Base-by-base conservation (phyloP, 2,888 invertebrate genomes). In the Amphipyra tragopoginis region DNA sequence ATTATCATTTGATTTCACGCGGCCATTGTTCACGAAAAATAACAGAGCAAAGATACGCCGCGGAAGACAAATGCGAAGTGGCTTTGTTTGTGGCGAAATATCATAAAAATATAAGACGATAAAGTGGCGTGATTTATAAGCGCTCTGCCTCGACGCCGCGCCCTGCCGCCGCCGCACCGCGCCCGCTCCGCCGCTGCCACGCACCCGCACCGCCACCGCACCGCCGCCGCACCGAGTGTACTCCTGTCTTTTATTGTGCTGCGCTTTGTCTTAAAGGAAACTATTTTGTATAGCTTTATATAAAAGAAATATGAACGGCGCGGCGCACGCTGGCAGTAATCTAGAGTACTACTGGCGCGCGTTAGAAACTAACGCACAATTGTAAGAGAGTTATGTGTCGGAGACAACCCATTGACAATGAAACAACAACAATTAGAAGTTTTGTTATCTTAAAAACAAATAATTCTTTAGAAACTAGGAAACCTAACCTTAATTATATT, bases 61-160 rank as follows among this genome's bases (percentile, higher is more conserved):
- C 70, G 75, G 77, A 83, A 88, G 89, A 90, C 87, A 90, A 90
- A 90, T 90, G 90, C 85, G 85, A 69, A 83, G 80, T 83, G 86
- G 84, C 89, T 86, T 90, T 90, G 90, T 90, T 89, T 88, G 89
- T 83, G 85, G 86, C 83, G 85, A 86, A 87, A 86, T 85, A 87
- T 90, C 86, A 88, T 89, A 89, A 89, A 89, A 89, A 90, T 90
- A 81, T 86, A 85, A 88, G 86, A 86, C 88, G 89, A 88, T 88
- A 88, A 88, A 88, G 86, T 85, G 86, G 67, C 64, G 81, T 88
- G 87, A 89, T 88, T 89, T 88, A 88, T 88, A 74, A 52, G 62
- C 60, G 65, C 47, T n/a, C 51, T 33, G 45, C 44, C 44, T 43
- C 50, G 49, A 38, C 64, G 47, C 45, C 29, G 57, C 64, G 47